Base-by-base conservation (phyloP, 2,113 vertebrate genomes). In the Thalassarche chlororhynchos region DNA sequence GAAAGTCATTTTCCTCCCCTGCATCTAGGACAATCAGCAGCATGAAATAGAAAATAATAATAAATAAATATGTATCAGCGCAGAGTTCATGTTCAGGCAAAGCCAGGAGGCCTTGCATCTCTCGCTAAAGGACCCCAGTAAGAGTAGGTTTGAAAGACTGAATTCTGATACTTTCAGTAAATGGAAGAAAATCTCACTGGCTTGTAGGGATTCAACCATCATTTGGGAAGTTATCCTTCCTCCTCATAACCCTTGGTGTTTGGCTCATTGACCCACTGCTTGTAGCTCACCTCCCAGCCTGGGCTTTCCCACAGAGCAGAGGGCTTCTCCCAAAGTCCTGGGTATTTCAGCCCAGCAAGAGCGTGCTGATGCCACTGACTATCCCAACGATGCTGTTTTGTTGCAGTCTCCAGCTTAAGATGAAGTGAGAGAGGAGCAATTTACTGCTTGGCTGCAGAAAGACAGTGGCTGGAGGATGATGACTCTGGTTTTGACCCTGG, bases 41-140 rank as follows among this genome's bases (percentile, higher is more conserved):
- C 52, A 87, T 6, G 10, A 84, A 89, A 72, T 0, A 91, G n/a
- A 87, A 87, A 97, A 95, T 90, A 94, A 66, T 72, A 97, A 90
- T 95, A 93, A 88, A 90, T 88, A 96, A 92, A 95, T 93, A 97
- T 92, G 76, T 44, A 95, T 84, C 84, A 91, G 65, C 57, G 31
- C 44, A 29, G 72, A 89, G 90, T 75, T 95, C 65, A 75, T 55
- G 52, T 49, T 75, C 55, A 78, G 71, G 40, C 88, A 69, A 51
- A 87, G 44, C 55, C 58, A 64, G 55, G n/a, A 71, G 26, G 29
- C 31, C 31, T 71, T 47, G 68, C 1, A 2, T 52, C 15, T 40
- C 52, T 84, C 6, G 2, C 32, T 55, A n/a, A 75, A 6, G 26
- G 64, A 89, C 24, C 3, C 6, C 14, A 20, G 10, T 17, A 42